Conservation (phyloP, 2,888 invertebrate genomes). For the Ornithoptera alexandrae region DNA sequence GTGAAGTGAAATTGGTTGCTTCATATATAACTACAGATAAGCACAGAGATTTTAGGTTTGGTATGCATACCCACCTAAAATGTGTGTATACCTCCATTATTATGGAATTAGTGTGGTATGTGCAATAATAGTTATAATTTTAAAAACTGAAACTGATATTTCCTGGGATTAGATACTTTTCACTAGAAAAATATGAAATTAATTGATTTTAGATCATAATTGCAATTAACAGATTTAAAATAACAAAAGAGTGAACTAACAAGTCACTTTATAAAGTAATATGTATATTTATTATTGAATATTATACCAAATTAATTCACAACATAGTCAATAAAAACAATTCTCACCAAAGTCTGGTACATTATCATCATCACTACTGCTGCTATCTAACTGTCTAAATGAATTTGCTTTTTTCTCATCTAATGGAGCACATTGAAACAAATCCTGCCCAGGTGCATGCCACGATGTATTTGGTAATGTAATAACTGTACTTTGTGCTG, state of each 20-base stretch:
- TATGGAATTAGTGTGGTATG: too few relatives aligned
- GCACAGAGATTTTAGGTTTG: too few relatives aligned
- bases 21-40: too few relatives aligned
- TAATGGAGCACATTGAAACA: constrained; percentile 69
- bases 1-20: too few relatives aligned
- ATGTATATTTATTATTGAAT: too few relatives aligned
- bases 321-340: background rate
- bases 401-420: constrained; percentile 51
- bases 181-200: background rate
- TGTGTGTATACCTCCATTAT: too few relatives aligned
- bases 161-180: background rate
- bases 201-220: background rate
- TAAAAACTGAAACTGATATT: background rate
- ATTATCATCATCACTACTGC: constrained; percentile 71
- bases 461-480: constrained; percentile 60
- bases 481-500: constrained; percentile 51
- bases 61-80: too few relatives aligned
- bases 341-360: constrained; percentile 68
- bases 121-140: background rate
- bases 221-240: background rate
- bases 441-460: constrained; percentile 75
- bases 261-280: too few relatives aligned
- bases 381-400: constrained; percentile 59
- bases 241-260: background rate
- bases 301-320: background rate